Base-by-base conservation (phyloP, 2,888 invertebrate species). In the Meteorus colon region DNA sequence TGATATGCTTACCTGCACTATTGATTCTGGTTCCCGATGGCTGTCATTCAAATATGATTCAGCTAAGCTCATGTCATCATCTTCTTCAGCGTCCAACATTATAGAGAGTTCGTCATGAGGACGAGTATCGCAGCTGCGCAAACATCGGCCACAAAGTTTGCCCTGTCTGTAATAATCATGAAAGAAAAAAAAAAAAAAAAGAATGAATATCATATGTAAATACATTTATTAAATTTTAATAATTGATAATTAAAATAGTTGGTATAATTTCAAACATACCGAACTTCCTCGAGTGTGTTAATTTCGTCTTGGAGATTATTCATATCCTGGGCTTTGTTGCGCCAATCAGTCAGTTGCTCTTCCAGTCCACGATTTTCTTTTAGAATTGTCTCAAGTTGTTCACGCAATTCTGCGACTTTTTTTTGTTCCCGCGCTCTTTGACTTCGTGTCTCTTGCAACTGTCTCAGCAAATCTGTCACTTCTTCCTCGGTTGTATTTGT, bases 221-320 rank as follows among this genome's bases (percentile, higher is more conserved):
- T n/a, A 31, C 34, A 51, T 16, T 19, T 14, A 55, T 19, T 71
- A 55, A 48, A 31, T 51, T 51, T n/a, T 55, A 16, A 16, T 14
- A 62, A n/a, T 10, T 37, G 16, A 24, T 19, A 45, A n/a, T 34
- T 63, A 4, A 34, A 19, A 34, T 14, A 19, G 1, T 41, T 66
- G 14, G 6, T 4, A 16, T 12, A 63, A 34, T 72, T 62, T 48
- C n/a, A 1, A 34, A 67, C 41, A n/a, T n/a, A 95, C 95, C 96
- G 93, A 82, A 96, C 95, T 94, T 96, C 96, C 87, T 96, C 96
- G 82, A 96, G 92, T 81, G 95, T 94, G 73, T 93, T 94, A 84
- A 96, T 93, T 89, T 96, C 96, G 85, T 96, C 96, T 82, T 96
- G 96, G 90, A 95, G 93, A 73, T 94, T 94, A 88, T 95, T 95